Evolutionary conservation across 2,797 vertebrate genomes (phyloP), one percentile per base, ranked within the genome.

Genomic region (Holocentrus rufus): DNA sequence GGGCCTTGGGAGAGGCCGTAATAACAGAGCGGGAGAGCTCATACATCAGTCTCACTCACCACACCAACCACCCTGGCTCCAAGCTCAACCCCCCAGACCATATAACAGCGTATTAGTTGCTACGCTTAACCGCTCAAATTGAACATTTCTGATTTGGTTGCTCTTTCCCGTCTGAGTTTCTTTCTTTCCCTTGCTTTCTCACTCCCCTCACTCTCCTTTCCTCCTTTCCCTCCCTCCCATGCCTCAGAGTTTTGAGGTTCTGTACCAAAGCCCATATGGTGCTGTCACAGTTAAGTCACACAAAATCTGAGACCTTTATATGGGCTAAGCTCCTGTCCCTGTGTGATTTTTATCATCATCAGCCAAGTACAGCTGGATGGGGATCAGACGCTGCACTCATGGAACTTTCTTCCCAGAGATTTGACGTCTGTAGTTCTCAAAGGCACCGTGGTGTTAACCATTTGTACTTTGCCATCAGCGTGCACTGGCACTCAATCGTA

Each of bases 31-130:
- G 83, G 89, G 74, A 81, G 79, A 76, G 72, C 72, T 90, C 83
- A 76, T 86, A 77, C 85, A 92, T 94, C 85, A 87, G 74, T 80
- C 82, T 89, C 78, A 81, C 79, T 85, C 85, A 91, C 90, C 88
- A 84, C 90, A 91, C 69, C 73, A 85, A 91, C 87, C 89, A 82
- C 84, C 54, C 86, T 83, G 87, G 90, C 89, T 92, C 87, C 89
- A 88, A 72, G 64, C 84, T 64, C 85, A 78, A 76, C 78, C 85
- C 77, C 79, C 72, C 71, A 88, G 90, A 91, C 89, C 87, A 77
- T 87, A 71, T 75, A 85, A 83, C 86, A 85, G 86, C 81, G 85
- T 74, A 88, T 92, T 90, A 90, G 81, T 70, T 85, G 72, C 74
- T 69, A 79, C 50, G 81, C 76, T 81, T 79, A 74, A 85, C 80